A percentile compares a stretch with the other conserved stretches of the same genome.
phyloP scores from a whole-genome alignment of 2,888 invertebrate genomes.

The Dolichopus griseipennis region DNA sequence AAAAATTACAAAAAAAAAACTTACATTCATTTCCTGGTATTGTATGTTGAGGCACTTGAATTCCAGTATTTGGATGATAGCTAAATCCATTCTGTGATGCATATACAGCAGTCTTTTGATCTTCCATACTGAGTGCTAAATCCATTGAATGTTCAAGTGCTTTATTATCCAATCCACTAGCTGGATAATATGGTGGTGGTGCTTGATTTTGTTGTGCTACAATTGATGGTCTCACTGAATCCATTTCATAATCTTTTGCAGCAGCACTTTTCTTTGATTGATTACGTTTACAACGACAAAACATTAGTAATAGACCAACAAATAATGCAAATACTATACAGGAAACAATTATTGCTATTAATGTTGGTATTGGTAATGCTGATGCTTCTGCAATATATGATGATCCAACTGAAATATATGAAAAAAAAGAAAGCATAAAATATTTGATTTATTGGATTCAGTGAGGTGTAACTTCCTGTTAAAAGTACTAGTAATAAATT shows the following conservation, averaged over 20 bases:
- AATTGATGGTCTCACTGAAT: constrained; percentile 73
- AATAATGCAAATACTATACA: constrained; percentile 73
- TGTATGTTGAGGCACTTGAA: constrained; percentile 55
- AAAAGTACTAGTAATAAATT: too few relatives aligned
- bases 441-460: background rate
- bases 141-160: constrained; percentile 85
- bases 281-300: constrained; percentile 76
- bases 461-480: background rate
- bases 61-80: constrained; percentile 66
- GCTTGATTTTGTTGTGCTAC: constrained; percentile 80
- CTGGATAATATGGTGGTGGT: constrained; percentile 84
- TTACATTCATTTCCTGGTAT: constrained; percentile 73
- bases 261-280: constrained; percentile 71
- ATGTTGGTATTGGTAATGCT: constrained; percentile 65
- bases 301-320: constrained; percentile 65
- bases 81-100: constrained; percentile 78
- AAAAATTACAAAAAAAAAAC: constrained; percentile 35
- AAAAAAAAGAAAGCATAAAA: constrained; percentile 17
- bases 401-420: constrained; percentile 60
- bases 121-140: constrained; percentile 70
- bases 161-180: constrained; percentile 81
- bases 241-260: constrained; percentile 86
- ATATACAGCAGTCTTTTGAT: constrained; percentile 76
- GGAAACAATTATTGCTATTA: constrained; percentile 69
- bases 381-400: constrained; percentile 73